Evolutionary conservation across 2,113 vertebrate species (phyloP).

Genomic region (Orycteropus afer): DNA sequence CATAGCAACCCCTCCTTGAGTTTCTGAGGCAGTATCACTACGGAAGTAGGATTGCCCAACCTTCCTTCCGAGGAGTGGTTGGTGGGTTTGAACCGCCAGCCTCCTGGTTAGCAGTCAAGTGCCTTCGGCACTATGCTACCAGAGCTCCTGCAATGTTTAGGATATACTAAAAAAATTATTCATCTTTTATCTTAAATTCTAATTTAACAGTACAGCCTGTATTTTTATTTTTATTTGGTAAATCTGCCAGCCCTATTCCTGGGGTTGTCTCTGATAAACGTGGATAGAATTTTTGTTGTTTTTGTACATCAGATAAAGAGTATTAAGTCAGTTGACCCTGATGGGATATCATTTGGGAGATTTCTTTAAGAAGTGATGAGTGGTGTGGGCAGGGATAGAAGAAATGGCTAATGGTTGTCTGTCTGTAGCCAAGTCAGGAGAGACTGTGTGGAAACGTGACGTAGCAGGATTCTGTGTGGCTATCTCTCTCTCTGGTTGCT

Average conservation of each 20-base stretch:
- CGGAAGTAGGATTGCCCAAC: too few relatives aligned
- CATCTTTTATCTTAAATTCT: not conserved
- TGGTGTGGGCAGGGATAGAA: accelerated
- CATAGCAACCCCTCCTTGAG: too few relatives aligned
- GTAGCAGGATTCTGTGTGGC: accelerated
- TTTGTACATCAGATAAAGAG: not conserved
- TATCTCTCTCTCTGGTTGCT: not conserved
- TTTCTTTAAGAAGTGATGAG: not conserved
- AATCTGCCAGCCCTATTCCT: not conserved
- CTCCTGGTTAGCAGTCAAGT: too few relatives aligned
- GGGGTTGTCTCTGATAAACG: not conserved
- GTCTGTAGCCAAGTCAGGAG: not conserved
- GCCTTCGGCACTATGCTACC: too few relatives aligned
- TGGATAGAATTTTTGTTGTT: not conserved
- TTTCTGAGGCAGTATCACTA: too few relatives aligned
- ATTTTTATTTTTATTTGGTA: not conserved
- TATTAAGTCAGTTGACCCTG: not conserved
- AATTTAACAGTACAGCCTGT: not conserved
- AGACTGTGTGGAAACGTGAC: not conserved
- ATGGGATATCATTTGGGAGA: not conserved
- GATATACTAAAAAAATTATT: not conserved
- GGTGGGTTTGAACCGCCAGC: too few relatives aligned
- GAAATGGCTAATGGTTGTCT: accelerated
- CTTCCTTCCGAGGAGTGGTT: too few relatives aligned
- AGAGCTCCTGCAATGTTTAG: too few relatives aligned